Base-by-base conservation (phyloP, 2,888 invertebrate genomes). In the Stictocephala bisonia region DNA sequence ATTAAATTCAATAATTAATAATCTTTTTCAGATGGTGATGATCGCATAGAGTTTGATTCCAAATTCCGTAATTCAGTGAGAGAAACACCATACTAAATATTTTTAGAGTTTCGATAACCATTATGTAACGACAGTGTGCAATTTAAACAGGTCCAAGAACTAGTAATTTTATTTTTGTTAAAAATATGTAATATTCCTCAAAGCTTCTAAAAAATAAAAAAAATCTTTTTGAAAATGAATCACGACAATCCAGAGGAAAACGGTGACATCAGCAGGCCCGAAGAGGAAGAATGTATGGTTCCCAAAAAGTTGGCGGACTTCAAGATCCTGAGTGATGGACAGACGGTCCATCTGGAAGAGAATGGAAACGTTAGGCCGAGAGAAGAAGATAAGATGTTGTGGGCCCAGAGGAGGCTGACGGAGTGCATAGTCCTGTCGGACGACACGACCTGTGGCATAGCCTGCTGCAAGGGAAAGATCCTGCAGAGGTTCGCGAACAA, bases 401-500 rank as follows among this genome's bases (percentile, higher is more conserved):
- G 3, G 9, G n/a, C 24, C n/a, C 41, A 66, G 22, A 68, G 73
- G 20, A 44, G 73, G 41, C 66, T 72, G 26, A 72, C 88, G 76
- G 86, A 87, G 70, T 80, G 86, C 26, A 84, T 85, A 73, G 83
- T 82, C 68, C 81, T 89, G 72, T 87, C 87, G 35, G 88, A 90
- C 66, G 90, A 90, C 71, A 89, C 89, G 0, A 84, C 87, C 2
- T 91, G 91, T 80, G 91, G 91, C 0, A 86, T 90, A 78, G 87
- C 90, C 86, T 86, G 88, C 77, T 82, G 89, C 58, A 86, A 85
- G 70, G 90, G 90, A 6, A 80, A 83, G 0, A 87, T 85, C 77
- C 83, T 90, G 64, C 90, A 90, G 81, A 86, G 85, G 83, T 82
- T 87, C 79, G 90, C 88, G 18, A 87, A 88, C 78, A 88, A 87